These are phyloP conservation scores for Thryonomys swinderianus DNA, from an alignment of 2,113 vertebrate genomes.

Conservation along the genomic window DNA sequence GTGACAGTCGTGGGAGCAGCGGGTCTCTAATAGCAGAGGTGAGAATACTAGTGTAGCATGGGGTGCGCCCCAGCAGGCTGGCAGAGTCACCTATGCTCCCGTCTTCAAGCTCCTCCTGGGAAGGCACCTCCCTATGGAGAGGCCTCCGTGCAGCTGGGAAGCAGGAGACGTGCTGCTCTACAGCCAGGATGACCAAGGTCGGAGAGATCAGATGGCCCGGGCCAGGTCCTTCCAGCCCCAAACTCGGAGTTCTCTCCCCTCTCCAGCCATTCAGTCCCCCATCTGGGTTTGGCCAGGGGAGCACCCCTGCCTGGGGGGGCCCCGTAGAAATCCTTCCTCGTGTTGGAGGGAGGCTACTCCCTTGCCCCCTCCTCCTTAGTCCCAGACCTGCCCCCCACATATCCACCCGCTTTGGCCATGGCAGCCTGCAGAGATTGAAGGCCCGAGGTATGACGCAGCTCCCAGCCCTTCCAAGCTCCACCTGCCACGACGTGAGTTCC, in stretches of 20 bases:
- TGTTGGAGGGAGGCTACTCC: background rate
- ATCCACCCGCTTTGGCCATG: background rate
- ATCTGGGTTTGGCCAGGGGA: background rate
- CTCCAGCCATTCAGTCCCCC: no score
- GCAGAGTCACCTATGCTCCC: background rate
- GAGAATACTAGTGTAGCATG: background rate
- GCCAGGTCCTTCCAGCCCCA: background rate
- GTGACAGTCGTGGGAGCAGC: background rate
- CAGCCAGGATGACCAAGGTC: background rate
- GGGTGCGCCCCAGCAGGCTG: background rate
- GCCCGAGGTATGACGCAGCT: background rate
- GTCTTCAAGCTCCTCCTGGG: background rate
- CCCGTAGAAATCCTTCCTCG: background rate
- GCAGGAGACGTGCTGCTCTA: background rate
- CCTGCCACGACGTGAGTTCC: background rate
- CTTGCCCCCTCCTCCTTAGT: background rate
- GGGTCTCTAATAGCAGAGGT: rapidly evolving
- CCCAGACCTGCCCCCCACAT: background rate
- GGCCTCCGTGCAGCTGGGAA: background rate
- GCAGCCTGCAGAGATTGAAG: background rate
- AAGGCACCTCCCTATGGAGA: background rate
- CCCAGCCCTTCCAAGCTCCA: background rate
- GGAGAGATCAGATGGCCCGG: background rate
- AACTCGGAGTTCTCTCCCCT: background rate
- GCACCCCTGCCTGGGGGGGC: rapidly evolving